Evolutionary conservation across 2,888 invertebrate species (phyloP).

Genomic region (Lepidocyrtoides sp.): DNA sequence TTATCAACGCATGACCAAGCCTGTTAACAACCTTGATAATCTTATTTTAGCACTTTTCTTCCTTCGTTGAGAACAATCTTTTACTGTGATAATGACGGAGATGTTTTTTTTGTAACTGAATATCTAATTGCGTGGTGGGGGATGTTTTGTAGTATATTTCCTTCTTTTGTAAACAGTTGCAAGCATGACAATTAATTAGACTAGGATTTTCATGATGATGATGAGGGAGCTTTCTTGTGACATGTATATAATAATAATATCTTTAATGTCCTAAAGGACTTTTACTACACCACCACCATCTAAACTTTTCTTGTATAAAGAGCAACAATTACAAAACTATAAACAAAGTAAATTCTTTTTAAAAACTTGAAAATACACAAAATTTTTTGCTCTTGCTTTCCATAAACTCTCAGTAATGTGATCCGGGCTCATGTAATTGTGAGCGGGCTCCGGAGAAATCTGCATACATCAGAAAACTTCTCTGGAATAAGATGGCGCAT

Average conservation of each 20-base stretch:
- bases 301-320: not conserved
- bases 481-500: slow-evolving; percentile 29
- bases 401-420: slow-evolving; percentile 34
- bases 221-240: slow-evolving; percentile 8
- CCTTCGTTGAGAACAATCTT: not conserved
- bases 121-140: too few relatives aligned
- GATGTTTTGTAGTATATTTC: not conserved
- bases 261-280: not conserved
- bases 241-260: not conserved
- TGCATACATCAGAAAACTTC: slow-evolving; percentile 46
- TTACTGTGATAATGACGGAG: not conserved
- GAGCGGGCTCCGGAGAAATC: slow-evolving; percentile 39
- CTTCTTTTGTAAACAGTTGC: not conserved
- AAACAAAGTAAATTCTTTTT: slow-evolving; percentile 22
- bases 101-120: not conserved
- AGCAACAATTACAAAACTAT: slow-evolving; percentile 54
- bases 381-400: not conserved
- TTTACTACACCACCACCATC: slow-evolving; percentile 39
- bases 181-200: slow-evolving; percentile 22
- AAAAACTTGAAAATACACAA: not conserved
- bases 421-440: slow-evolving; percentile 43
- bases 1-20: not conserved
- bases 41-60: not conserved
- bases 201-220: not conserved
- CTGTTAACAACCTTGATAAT: not conserved